Percentiles rank a stretch among this genome's conserved stretches.
Conservation (phyloP, 2,113 vertebrate species). For the Ivindomyrus marchei region DNA sequence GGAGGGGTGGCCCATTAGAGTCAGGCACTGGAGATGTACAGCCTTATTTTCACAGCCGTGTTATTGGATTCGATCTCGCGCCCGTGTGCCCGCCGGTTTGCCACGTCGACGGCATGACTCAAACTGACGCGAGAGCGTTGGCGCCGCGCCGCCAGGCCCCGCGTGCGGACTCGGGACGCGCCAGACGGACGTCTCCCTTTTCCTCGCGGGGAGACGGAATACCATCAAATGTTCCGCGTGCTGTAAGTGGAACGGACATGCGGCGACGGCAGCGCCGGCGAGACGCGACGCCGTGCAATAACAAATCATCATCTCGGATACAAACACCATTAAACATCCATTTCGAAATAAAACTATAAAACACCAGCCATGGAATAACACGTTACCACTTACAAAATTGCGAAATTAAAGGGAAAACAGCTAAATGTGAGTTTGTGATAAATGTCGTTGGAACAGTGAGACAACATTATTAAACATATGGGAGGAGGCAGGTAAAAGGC, state of each 20-base stretch:
- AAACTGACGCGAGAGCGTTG: not conserved
- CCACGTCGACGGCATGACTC: not conserved
- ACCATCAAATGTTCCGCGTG: not conserved
- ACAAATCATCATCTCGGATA: not conserved
- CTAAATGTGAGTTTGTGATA: not conserved
- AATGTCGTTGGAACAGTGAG: not conserved
- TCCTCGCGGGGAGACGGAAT: not conserved
- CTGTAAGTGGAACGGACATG: not conserved
- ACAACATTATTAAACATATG: not conserved
- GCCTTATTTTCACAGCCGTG: not conserved
- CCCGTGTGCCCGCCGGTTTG: not conserved
- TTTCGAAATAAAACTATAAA: not conserved
- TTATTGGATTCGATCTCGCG: not conserved
- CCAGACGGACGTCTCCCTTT: not conserved
- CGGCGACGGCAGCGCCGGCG: not conserved
- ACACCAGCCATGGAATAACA: not conserved
- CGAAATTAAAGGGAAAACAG: not conserved
- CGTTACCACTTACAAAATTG: not conserved
- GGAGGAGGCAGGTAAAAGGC: not conserved
- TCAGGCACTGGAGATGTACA: not conserved
- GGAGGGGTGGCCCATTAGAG: not conserved
- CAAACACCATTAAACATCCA: conserved; percentile 4
- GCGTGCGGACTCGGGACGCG: not conserved
- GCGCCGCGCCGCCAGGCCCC: not conserved
- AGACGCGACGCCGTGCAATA: not conserved